Evolutionary conservation across 2,797 vertebrate genomes (phyloP).

Genomic region (Gouania willdenowi): DNA sequence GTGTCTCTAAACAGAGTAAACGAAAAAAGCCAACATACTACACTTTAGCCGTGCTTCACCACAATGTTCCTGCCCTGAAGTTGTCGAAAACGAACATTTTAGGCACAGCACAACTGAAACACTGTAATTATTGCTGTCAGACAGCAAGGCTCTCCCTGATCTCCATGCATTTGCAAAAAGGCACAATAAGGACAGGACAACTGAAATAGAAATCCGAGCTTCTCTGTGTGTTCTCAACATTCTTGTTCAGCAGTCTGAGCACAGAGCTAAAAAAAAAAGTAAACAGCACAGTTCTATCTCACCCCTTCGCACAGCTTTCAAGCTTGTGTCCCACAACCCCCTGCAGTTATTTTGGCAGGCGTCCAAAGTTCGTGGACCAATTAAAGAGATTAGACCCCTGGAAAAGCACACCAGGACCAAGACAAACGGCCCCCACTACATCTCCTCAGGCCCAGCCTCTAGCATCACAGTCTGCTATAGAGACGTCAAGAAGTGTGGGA

Average conservation of each 20-base stretch:
- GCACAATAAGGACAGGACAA: too few relatives aligned
- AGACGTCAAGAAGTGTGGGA: slow-evolving; percentile 58
- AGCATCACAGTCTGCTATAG: slow-evolving; percentile 51
- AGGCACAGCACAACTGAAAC: too few relatives aligned
- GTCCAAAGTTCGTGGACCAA: slow-evolving; percentile 65
- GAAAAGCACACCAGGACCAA: slow-evolving; percentile 70
- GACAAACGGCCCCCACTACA: slow-evolving; percentile 59
- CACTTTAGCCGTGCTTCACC: too few relatives aligned
- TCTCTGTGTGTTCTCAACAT: background rate
- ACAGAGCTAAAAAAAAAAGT: slow-evolving; percentile 9
- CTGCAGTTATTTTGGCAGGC: slow-evolving; percentile 49
- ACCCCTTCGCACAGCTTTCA: slow-evolving; percentile 4
- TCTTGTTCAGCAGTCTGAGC: background rate
- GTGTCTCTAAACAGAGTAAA: too few relatives aligned
- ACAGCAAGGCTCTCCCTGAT: too few relatives aligned
- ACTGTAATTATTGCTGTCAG: too few relatives aligned
- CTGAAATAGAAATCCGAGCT: background rate
- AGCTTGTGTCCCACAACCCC: slow-evolving; percentile 36
- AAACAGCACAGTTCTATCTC: slow-evolving; percentile 20
- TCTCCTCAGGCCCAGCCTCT: slow-evolving; percentile 47
- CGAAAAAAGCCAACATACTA: too few relatives aligned
- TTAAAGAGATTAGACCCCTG: slow-evolving; percentile 74
- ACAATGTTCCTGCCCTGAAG: too few relatives aligned
- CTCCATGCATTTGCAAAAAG: too few relatives aligned
- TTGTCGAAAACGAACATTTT: too few relatives aligned